Base-by-base conservation (phyloP, 1,140 invertebrate genomes). In the Apis cerana region DNA sequence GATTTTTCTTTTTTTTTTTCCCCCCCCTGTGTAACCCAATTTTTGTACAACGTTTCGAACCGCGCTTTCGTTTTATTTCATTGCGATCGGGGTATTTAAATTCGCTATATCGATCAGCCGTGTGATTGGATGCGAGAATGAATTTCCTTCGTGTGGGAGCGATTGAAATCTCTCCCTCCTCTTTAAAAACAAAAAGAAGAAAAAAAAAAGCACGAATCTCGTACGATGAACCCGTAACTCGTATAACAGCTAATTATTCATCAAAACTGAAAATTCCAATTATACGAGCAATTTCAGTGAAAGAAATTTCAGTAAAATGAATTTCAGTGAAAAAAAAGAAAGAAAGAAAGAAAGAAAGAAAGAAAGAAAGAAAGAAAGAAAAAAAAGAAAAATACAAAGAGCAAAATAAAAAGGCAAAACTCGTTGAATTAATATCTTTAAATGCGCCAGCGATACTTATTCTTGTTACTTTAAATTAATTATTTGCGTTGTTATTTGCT, bases 81-180 rank as follows among this genome's bases (percentile, higher is more conserved):
- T 61, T 33, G 56, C 58, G 23, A 74, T 74, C 71, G 71, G 10
- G 71, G 19, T 74, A 74, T 74, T 74, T 74, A 74, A 74, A 74
- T 74, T 59, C 33, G 56, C 71, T 74, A 74, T 33, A 59, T 74
- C 71, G 71, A 59, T 74, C 71, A 33, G 0, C 21, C 21, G 13
- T 61, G 71, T 61, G 56, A 68, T 64, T 58, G 71, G n/a, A 2
- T 1, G 21, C 33, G 54, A 54, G 72, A 56, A 67, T 58, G 80
- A 70, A 76, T 76, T 83, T 81, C n/a, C 58, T 75, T 72, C 62
- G 65, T 61, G 43, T 59, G n/a, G 56, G 21, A 61, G 43, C 33
- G 27, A 59, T 74, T 74, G 71, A 61, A 74, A 74, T 74, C 33
- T 19, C 33, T 48, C 15, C 11, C 50, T 21, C 17, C 17, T 19